Evolutionary conservation across 2,888 invertebrate genomes (phyloP), one percentile per base, ranked within the genome.

Genomic region (Octonoba sinensis): DNA sequence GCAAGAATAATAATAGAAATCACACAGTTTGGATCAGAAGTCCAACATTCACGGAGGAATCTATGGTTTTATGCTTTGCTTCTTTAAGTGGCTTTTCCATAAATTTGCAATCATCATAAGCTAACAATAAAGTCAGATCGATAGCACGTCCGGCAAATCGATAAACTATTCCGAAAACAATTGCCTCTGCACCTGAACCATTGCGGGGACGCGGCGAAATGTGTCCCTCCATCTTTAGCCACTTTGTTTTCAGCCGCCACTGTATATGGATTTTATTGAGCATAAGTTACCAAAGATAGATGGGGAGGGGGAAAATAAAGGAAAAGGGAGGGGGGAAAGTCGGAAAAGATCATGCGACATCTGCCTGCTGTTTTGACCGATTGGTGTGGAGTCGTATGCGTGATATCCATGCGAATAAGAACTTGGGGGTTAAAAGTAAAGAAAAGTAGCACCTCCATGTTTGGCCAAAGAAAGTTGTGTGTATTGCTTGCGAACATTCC

Each of bases 321-420:
- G 22, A 46, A 18, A 56, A 59, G n/a, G 59, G 20, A 27, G 22
- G 47, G 49, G 59, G 24, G 24, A 16, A 51, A 20, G 51, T 66
- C 65, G 57, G 74, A 67, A 76, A 77, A 77, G 77, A 77, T 70
- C 70, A 71, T 47, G 78, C 71, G 78, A 78, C 78, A 78, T 78
- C 78, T 78, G 77, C 57, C 77, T 51, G 62, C 36, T 60, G 56
- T 24, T 66, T 77, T 71, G 78, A 78, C 78, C 78, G 78, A 78
- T 72, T 57, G 78, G 44, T 46, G 71, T 66, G 49, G 64, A 66
- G 66, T 78, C 59, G 24, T 12, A n/a, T 20, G 54, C 71, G 70
- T 70, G 70, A 70, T 57, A 4, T 12, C 20, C 71, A 70, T 70
- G 49, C 47, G 8, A 27, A 36, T 57, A 16, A 46, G 44, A 15